phyloP scores from a whole-genome alignment of 2,113 vertebrate genomes.

The Empidonax alnorum region DNA sequence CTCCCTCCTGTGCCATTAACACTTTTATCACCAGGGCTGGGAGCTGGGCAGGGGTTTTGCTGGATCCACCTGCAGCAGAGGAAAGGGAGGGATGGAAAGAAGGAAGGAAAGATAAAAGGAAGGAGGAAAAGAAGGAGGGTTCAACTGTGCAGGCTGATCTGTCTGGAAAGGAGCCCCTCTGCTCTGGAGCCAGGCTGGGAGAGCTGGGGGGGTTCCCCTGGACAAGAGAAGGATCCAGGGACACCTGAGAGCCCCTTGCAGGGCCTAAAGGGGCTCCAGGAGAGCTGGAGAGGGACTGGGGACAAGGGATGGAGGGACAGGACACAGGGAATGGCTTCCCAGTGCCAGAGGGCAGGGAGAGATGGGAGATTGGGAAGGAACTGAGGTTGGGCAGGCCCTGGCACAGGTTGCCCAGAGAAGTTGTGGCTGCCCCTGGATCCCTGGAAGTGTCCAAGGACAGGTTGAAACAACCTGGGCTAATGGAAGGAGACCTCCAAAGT shows the following conservation, averaged over 20 bases:
- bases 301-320: neutral
- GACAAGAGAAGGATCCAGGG: neutral
- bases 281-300: neutral
- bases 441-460: neutral
- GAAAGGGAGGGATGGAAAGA: neutral
- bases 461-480: neutral
- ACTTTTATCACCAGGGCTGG: neutral
- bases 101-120: no score
- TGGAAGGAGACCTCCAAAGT: neutral
- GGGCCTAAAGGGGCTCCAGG: neutral
- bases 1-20: constrained; percentile 18
- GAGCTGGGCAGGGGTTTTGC: neutral
- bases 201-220: neutral
- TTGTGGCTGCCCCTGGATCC: neutral
- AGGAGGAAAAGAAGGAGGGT: neutral
- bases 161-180: neutral
- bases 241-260: neutral
- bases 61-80: neutral
- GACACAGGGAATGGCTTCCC: neutral
- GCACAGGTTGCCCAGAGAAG: neutral
- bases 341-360: neutral
- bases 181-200: neutral
- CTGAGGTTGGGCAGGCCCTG: neutral
- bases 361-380: neutral
- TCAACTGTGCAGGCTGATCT: neutral